Evolutionary conservation across 1,140 invertebrate species (phyloP), one percentile per base, ranked within the genome.

Genomic region (Drosophila murphyi): DNA sequence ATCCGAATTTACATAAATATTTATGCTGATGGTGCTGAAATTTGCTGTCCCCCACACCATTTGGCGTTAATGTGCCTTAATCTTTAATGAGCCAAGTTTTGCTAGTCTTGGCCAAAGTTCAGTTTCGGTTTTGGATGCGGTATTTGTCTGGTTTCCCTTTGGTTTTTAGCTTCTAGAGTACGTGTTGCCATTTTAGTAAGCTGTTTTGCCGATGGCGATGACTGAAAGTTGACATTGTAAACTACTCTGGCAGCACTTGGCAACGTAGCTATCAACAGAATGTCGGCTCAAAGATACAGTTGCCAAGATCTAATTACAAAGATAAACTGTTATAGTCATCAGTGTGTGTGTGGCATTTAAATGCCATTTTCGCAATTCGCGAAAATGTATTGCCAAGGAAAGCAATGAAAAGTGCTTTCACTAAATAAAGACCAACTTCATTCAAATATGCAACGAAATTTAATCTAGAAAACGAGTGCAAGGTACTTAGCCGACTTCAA

Each of bases 1-100:
- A 85, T 89, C 85, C 85, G 85, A 89, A 89, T 89, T 89, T 89
- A 74, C 85, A 89, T 89, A 89, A 89, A 89, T 89, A 89, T 89
- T 89, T 81, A 89, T 89, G 80, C 78, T 89, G 85, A 81, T 89
- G 85, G 80, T 70, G 69, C 74, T 69, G 69, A 82, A 87, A 87
- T 74, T 63, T 72, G 65, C 39, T 34, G 41, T 28, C 54, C 65
- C 82, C 52, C 77, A 80, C 74, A 75, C 70, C 78, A 72, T 64
- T 20, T 81, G 74, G 85, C 79, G 85, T 89, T 89, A 89, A 88
- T 89, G 85, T 79, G 85, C 67, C 80, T 88, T 88, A 88, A 89
- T 89, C 85, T 89, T 89, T 89, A 89, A 89, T 89, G 85, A 89
- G 85, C 85, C 85, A 88, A 87, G 72, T 87, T 87, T 82, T 60